phyloP scores from a whole-genome alignment of 2,888 invertebrate genomes.

The Phaonia tiefii region DNA sequence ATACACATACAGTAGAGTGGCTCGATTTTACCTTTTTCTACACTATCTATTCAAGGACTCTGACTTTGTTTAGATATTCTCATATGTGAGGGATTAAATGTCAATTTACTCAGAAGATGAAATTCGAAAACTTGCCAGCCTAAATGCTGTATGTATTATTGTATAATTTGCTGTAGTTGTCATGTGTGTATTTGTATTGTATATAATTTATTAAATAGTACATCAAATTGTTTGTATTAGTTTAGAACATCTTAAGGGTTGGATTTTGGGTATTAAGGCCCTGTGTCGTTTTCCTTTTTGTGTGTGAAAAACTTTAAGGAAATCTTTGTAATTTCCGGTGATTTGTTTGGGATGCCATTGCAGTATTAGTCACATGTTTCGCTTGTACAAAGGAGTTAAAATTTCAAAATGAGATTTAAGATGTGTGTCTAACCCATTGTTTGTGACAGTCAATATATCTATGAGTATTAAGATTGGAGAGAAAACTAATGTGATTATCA shows the following conservation, averaged over 20 bases:
- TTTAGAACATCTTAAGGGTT: constrained; percentile 40
- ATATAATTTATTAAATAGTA: constrained; percentile 57
- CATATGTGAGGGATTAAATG: no score
- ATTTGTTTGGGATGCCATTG: constrained; percentile 43
- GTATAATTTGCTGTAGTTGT: no score
- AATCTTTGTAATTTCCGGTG: constrained; percentile 49
- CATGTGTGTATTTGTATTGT: no score
- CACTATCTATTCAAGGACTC: no score
- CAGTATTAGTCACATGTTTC: no score
- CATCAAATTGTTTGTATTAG: constrained; percentile 46
- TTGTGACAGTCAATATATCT: constrained; percentile 15
- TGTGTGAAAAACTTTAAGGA: constrained; percentile 32
- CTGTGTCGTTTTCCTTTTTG: constrained; percentile 5
- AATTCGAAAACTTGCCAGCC: no score
- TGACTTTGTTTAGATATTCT: no score
- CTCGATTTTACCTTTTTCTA: no score
- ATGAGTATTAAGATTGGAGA: background rate
- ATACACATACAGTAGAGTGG: no score
- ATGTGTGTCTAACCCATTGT: background rate
- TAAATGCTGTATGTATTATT: no score
- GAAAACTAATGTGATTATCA: background rate
- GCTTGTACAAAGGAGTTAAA: no score
- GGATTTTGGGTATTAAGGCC: constrained; percentile 44
- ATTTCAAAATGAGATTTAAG: constrained; percentile 24
- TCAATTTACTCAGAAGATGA: no score